Percentiles rank a stretch among this genome's conserved stretches.
phyloP scores from a whole-genome alignment of 2,113 vertebrate species.

The Gnathonemus longibarbis region DNA sequence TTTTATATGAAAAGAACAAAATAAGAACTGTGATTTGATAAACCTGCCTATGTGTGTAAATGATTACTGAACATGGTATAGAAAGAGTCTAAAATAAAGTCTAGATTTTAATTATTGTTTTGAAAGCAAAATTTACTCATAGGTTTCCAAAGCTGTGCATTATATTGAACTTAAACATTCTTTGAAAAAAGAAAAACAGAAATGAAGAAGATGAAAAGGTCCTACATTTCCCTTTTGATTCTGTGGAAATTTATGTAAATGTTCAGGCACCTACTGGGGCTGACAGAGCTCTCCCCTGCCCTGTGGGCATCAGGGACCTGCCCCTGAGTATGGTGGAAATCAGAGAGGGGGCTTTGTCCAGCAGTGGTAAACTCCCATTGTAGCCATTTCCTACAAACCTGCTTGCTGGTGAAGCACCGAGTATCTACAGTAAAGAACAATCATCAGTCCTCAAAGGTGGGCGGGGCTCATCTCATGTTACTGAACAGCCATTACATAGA shows the following conservation, averaged over 20 bases:
- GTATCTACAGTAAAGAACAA: neutral
- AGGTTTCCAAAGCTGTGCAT: neutral
- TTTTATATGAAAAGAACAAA: neutral
- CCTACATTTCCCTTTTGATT: neutral
- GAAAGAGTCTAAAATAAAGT: neutral
- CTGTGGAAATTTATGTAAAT: constrained; percentile 12
- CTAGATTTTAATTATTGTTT: neutral
- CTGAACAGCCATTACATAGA: neutral
- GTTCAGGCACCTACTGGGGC: neutral
- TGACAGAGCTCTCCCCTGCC: neutral
- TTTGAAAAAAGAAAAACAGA: neutral
- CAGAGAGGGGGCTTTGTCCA: neutral
- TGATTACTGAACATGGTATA: neutral
- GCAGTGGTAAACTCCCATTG: neutral
- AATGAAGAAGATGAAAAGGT: neutral
- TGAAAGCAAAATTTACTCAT: neutral
- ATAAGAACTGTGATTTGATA: neutral
- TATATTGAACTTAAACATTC: neutral
- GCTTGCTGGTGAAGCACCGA: neutral
- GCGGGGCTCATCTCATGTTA: neutral
- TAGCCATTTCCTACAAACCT: neutral
- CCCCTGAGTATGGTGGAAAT: neutral
- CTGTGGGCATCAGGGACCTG: neutral
- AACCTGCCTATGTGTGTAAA: neutral
- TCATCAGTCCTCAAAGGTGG: neutral